phyloP scores from a whole-genome alignment of 2,113 vertebrate genomes.

The Halcyon malimbica region DNA sequence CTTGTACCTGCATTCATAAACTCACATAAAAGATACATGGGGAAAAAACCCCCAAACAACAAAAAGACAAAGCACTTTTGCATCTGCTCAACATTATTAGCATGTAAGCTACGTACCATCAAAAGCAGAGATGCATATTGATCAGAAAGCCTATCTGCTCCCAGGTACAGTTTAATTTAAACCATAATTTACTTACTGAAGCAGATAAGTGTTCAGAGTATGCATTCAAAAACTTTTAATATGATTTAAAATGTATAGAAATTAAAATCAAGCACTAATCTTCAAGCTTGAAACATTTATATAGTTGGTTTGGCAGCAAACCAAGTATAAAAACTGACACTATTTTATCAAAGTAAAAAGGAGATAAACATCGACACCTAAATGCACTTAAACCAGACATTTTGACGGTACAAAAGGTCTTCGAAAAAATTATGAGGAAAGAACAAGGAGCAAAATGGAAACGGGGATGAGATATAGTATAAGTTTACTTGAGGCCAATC shows the following conservation, averaged over 20 bases:
- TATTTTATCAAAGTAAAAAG: background rate
- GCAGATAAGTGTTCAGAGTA: background rate
- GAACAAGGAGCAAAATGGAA: background rate
- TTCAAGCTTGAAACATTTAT: background rate
- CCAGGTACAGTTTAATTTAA: background rate
- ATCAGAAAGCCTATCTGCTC: background rate
- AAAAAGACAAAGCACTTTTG: background rate
- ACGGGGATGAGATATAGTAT: background rate
- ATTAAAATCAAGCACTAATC: background rate
- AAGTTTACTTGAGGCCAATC: background rate
- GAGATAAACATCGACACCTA: fast-evolving
- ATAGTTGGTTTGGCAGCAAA: background rate
- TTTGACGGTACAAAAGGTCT: background rate
- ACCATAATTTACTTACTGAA: background rate
- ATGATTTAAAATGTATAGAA: background rate
- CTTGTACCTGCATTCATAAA: background rate
- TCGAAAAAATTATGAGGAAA: background rate
- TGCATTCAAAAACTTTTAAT: background rate
- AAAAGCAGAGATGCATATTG: background rate
- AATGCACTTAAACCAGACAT: background rate
- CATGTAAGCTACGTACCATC: background rate
- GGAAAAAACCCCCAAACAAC: background rate
- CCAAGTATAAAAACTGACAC: background rate
- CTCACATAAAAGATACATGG: background rate
- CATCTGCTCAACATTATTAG: background rate